Evolutionary conservation across 1,140 invertebrate species (phyloP), one percentile per base, ranked within the genome.

Genomic region (Hesperophylax magnus): DNA sequence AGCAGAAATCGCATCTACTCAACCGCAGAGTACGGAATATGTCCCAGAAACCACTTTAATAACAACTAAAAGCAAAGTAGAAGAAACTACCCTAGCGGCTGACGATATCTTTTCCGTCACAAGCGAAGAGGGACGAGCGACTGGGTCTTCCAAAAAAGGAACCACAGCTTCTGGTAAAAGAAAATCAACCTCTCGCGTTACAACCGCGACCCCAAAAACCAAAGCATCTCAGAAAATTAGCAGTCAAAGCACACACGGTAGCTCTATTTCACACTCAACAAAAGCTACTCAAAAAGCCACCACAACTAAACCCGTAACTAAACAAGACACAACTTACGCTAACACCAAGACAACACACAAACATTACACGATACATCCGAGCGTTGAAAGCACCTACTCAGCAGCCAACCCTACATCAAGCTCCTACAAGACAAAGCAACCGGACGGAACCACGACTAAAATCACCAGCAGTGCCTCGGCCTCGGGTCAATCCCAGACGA

Each of bases 361-460:
- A 81, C 88, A 89, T 77, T 90, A 90, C 67, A 88, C 89, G n/a
- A 90, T 90, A 27, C 84, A 87, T 58, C 87, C 89, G 39, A 78
- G 86, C 54, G 84, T 89, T 69, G 84, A 87, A 27, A 89, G 67
- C 74, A 78, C 63, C n/a, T 80, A 80, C 22, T 27, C 39, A 14
- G 8, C 6, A 47, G 76, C 79, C 0, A 83, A 83, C 54, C 79
- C 82, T 75, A 58, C 81, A 6, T 79, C 78, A 3, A 82, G 77
- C 34, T 15, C 72, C 18, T 86, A 86, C 67, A 88, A 86, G 27
- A 86, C 87, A 4, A 88, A 87, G 47, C 82, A 84, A 56, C 86
- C 87, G 34, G 88, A 88, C 20, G 67, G 22, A 47, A 88, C 87
- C 15, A 87, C 88, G 75, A 87, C 86, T 6, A 89, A 88, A 31